phyloP scores from a whole-genome alignment of 2,113 vertebrate genomes.

The Trinectes maculatus region DNA sequence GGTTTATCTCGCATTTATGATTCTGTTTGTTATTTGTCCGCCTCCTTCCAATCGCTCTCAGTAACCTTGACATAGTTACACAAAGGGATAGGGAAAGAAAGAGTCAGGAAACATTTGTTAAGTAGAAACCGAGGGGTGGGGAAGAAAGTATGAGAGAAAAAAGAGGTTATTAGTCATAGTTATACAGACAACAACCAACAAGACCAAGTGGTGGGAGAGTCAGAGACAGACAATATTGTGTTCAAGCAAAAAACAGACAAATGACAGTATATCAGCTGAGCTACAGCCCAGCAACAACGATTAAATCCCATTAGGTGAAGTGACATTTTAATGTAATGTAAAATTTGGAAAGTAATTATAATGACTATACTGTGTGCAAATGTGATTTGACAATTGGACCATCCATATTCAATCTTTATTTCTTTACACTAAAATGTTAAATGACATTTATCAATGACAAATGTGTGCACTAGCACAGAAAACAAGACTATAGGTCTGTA shows the following conservation, averaged over 20 bases:
- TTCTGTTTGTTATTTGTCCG: slow-evolving; percentile 69
- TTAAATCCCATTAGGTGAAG: not conserved
- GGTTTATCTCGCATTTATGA: slow-evolving; percentile 56
- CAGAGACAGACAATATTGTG: not conserved
- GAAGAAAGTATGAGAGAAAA: slow-evolving; percentile 12
- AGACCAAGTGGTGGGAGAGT: too few relatives aligned
- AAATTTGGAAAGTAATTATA: too few relatives aligned
- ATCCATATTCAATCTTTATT: too few relatives aligned
- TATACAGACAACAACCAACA: not conserved
- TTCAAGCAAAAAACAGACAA: slow-evolving; percentile 5
- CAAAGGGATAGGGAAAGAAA: slow-evolving; percentile 14
- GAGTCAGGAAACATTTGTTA: slow-evolving; percentile 41
- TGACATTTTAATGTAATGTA: slow-evolving; percentile 4
- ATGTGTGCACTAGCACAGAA: too few relatives aligned
- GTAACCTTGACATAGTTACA: slow-evolving; percentile 63
- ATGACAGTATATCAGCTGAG: not conserved
- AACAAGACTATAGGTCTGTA: too few relatives aligned
- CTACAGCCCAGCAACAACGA: not conserved
- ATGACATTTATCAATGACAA: too few relatives aligned
- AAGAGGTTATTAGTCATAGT: slow-evolving; percentile 12
- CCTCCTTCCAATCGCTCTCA: slow-evolving; percentile 25
- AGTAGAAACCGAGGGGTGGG: slow-evolving; percentile 28
- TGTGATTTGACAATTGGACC: too few relatives aligned
- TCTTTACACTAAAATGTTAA: too few relatives aligned
- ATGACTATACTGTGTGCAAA: too few relatives aligned